phyloP scores from a whole-genome alignment of 2,797 vertebrate genomes.

The Hafferia zeledoni region DNA sequence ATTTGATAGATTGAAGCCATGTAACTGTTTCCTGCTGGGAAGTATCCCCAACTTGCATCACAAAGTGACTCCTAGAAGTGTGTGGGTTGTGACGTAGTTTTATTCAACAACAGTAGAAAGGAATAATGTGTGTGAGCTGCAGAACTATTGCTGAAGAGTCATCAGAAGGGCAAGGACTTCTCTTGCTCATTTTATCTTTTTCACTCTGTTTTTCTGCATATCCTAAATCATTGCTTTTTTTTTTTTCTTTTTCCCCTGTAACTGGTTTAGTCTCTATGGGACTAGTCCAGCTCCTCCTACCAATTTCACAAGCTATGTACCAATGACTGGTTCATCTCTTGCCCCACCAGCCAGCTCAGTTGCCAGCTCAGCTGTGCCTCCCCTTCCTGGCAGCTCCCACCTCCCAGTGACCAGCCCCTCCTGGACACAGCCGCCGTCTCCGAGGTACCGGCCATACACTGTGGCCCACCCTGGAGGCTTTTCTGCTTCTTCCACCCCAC shows the following conservation, averaged over 20 bases:
- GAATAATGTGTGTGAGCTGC: not conserved
- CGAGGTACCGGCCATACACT: constrained; percentile 90
- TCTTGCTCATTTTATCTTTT: constrained; percentile 52
- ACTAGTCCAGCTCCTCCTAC: constrained; percentile 86
- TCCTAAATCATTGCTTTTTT: constrained; percentile 50
- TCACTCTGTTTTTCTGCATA: constrained; percentile 49
- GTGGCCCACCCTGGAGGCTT: constrained; percentile 80
- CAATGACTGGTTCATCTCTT: constrained; percentile 79
- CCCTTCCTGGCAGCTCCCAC: constrained; percentile 74
- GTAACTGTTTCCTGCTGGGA: not conserved
- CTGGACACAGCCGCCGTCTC: constrained; percentile 83
- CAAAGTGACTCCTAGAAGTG: not conserved
- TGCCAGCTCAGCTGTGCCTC: constrained; percentile 62
- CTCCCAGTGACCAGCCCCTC: constrained; percentile 72
- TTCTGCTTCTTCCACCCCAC: constrained; percentile 70
- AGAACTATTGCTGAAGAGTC: constrained; percentile 17
- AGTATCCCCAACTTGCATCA: not conserved
- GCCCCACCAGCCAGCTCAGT: constrained; percentile 73
- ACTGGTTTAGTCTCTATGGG: constrained; percentile 93
- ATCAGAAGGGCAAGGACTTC: constrained; percentile 37
- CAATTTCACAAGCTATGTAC: constrained; percentile 79
- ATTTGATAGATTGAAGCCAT: not conserved
- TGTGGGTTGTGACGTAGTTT: not conserved
- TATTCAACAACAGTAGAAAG: not conserved
- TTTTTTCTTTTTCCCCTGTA: constrained; percentile 58